A percentile compares a stretch with the other conserved stretches of the same genome.
Conservation (phyloP, 2,888 invertebrate genomes). For the Priapulus caudatus region DNA sequence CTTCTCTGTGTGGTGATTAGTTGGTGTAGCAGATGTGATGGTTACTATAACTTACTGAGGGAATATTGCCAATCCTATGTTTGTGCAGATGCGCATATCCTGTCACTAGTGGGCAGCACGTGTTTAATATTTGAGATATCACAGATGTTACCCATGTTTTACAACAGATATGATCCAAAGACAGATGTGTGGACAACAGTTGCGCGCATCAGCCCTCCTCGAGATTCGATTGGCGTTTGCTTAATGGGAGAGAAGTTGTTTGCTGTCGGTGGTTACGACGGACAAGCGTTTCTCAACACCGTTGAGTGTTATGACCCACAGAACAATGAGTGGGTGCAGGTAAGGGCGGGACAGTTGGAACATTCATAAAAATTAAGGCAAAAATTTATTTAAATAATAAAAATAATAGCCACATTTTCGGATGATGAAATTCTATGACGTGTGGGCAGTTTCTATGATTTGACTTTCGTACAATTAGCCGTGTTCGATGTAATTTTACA, state of each 20-base stretch:
- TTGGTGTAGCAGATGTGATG: too few relatives aligned
- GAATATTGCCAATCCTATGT: constrained; percentile 2
- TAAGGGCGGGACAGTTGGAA: constrained; percentile 36
- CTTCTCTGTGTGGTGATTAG: too few relatives aligned
- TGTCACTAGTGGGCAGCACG: neutral
- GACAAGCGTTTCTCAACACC: constrained; percentile 67
- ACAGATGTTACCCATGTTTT: neutral
- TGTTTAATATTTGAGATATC: neutral
- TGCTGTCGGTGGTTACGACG: constrained; percentile 83
- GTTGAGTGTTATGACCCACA: constrained; percentile 74
- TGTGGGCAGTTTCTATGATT: too few relatives aligned
- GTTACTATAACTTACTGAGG: constrained; percentile 1
- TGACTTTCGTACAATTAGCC: too few relatives aligned
- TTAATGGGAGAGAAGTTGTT: constrained; percentile 67
- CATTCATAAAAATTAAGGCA: neutral
- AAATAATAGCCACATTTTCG: too few relatives aligned
- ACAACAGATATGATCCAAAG: constrained; percentile 50
- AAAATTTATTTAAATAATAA: too few relatives aligned
- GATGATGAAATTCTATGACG: too few relatives aligned
- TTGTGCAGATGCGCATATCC: neutral
- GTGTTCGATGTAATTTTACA: too few relatives aligned
- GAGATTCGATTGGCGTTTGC: constrained; percentile 79
- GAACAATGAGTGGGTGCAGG: constrained; percentile 43
- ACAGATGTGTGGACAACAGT: constrained; percentile 78
- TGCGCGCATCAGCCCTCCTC: constrained; percentile 63